These are phyloP conservation scores for Oryctolagus cuniculus DNA, from an alignment of 2,113 vertebrate species.

Conservation along the genomic window mOryCun1.1 NC_091436.1:32472001-32472500, in stretches of 20 bases:
- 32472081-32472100: background rate
- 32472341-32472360: slow-evolving; percentile 90
- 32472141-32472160: slow-evolving; percentile 40
- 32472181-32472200: slow-evolving; percentile 84
- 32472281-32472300: slow-evolving; percentile 79
- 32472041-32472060: background rate
- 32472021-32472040: background rate
- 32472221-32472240: slow-evolving; percentile 84
- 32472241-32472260: slow-evolving; percentile 79
- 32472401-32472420: slow-evolving; percentile 97
- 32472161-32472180: slow-evolving; percentile 37
- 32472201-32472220: slow-evolving; percentile 84
- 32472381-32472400: slow-evolving; percentile 99
- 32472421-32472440: slow-evolving; percentile 99
- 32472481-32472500: slow-evolving; percentile 85
- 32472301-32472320: slow-evolving; percentile 82
- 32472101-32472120: background rate
- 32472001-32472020: background rate
- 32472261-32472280: slow-evolving; percentile 82
- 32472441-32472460: slow-evolving; percentile 98
- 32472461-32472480: slow-evolving; percentile 99
- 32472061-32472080: background rate
- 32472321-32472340: slow-evolving; percentile 88
- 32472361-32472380: slow-evolving; percentile 97
- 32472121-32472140: slow-evolving; percentile 20